Percentiles rank a stretch among this genome's conserved stretches.
Conservation (phyloP, 2,113 vertebrate genomes). For the Embiotoca jacksoni region DNA sequence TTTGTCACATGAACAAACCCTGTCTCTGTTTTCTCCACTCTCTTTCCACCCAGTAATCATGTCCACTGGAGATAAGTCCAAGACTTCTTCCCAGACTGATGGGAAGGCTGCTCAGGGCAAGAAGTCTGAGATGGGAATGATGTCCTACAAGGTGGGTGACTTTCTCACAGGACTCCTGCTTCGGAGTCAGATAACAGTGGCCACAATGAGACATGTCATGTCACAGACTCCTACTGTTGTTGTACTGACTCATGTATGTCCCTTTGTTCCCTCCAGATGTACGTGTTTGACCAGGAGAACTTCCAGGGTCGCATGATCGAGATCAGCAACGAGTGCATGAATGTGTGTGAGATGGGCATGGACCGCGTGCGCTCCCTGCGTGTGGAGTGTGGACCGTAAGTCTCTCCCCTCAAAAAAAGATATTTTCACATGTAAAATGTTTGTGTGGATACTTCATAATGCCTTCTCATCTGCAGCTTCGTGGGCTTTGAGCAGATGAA, state of each 20-base stretch:
- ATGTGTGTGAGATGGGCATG: slow-evolving; percentile 86
- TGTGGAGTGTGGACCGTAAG: slow-evolving; percentile 87
- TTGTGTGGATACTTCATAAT: background rate
- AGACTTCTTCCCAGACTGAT: slow-evolving; percentile 86
- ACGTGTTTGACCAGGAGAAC: slow-evolving; percentile 88
- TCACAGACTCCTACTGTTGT: background rate
- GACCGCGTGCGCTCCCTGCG: slow-evolving; percentile 87
- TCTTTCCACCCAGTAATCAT: slow-evolving; percentile 78
- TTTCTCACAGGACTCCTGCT: background rate
- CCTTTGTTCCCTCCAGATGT: slow-evolving; percentile 75
- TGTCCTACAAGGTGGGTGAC: slow-evolving; percentile 82
- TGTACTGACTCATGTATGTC: background rate
- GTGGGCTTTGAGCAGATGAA: slow-evolving; percentile 88
- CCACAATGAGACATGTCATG: background rate
- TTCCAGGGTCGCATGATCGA: slow-evolving; percentile 89
- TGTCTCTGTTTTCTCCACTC: slow-evolving; percentile 2
- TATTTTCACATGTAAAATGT: background rate
- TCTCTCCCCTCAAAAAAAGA: slow-evolving; percentile 5
- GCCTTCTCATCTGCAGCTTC: slow-evolving; percentile 71
- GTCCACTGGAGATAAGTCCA: slow-evolving; percentile 86
- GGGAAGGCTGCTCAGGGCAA: slow-evolving; percentile 84
- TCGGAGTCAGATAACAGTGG: background rate
- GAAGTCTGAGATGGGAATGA: slow-evolving; percentile 86
- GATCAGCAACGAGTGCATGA: slow-evolving; percentile 87
- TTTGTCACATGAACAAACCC: background rate